A percentile compares a stretch with the other conserved stretches of the same genome.
Conservation (phyloP, 2,113 vertebrate species). For the Romanogobio albipinnatus region DNA sequence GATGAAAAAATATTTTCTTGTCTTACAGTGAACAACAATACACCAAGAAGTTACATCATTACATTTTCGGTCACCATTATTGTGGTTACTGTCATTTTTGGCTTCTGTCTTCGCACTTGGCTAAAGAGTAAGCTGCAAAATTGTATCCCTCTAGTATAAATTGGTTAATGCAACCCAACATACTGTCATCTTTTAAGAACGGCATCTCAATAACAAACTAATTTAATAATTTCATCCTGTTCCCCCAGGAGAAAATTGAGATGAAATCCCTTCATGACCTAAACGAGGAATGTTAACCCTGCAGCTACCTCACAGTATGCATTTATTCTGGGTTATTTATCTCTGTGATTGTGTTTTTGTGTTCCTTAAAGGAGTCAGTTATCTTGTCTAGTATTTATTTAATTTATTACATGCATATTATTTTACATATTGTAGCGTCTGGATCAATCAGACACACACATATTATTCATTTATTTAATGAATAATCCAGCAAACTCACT, state of each 20-base stretch:
- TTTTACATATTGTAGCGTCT: too few relatives aligned
- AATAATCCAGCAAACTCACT: too few relatives aligned
- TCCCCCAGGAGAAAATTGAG: background rate
- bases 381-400: too few relatives aligned
- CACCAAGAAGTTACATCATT: constrained; percentile 8
- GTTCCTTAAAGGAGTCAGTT: too few relatives aligned
- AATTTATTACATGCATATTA: background rate
- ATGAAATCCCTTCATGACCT: background rate
- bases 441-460: too few relatives aligned
- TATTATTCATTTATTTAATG: too few relatives aligned
- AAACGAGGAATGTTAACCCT: background rate
- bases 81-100: background rate
- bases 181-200: background rate
- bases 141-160: background rate
- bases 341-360: background rate
- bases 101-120: background rate
- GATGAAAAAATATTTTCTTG: background rate
- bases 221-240: background rate
- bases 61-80: background rate
- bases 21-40: constrained; percentile 9
- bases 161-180: background rate
- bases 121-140: constrained; percentile 28
- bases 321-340: background rate
- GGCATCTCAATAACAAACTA: background rate
- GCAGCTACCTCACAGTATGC: background rate